These are phyloP conservation scores for Corvus hawaiiensis DNA, from an alignment of 2,113 vertebrate genomes.

Conservation along the genomic window DNA sequence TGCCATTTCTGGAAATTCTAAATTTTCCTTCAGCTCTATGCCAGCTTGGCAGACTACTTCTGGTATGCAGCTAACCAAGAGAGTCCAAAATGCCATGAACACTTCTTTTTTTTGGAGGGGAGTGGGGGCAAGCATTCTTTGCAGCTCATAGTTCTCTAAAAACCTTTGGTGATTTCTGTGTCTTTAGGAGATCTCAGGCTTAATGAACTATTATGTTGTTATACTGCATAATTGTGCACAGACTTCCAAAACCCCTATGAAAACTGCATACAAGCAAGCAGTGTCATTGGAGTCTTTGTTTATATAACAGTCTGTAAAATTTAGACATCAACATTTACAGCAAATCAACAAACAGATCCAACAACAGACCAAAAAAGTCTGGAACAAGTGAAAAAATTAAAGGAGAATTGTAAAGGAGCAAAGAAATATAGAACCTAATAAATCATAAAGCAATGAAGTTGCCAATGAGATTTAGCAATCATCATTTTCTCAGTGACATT, in stretches of 20 bases:
- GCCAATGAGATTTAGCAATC: not conserved
- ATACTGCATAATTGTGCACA: not conserved
- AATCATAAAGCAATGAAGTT: not conserved
- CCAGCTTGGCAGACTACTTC: not conserved
- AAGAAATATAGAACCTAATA: not conserved
- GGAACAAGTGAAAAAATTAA: not conserved
- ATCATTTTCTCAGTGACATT: not conserved
- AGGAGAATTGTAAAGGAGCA: not conserved
- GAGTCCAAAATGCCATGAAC: not conserved
- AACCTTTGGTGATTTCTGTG: not conserved
- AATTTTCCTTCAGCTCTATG: not conserved
- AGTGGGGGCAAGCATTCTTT: not conserved
- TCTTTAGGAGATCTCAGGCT: not conserved
- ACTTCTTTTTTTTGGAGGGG: not conserved
- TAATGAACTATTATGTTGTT: not conserved
- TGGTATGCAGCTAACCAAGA: not conserved
- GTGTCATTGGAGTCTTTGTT: not conserved
- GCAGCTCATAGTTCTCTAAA: not conserved
- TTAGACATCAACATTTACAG: not conserved
- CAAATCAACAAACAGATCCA: not conserved
- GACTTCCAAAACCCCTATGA: not conserved
- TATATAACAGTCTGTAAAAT: not conserved
- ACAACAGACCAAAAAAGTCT: not conserved
- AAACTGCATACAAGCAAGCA: not conserved
- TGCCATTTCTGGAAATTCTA: not conserved